Evolutionary conservation across 2,797 vertebrate species (phyloP).

Genomic region (Falco rusticolus): DNA sequence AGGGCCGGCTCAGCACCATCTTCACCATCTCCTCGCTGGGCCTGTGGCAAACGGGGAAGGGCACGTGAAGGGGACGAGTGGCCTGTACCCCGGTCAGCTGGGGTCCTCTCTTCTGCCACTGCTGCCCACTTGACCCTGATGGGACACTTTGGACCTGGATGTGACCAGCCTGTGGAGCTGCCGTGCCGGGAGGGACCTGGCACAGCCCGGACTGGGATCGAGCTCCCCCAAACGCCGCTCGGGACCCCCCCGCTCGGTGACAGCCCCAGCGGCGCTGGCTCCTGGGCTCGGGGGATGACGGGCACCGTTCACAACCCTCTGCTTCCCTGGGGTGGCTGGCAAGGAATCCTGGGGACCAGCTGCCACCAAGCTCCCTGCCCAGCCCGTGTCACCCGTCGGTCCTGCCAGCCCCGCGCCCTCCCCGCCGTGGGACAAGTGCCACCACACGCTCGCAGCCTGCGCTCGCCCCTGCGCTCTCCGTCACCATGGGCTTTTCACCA

Average conservation of each 20-base stretch:
- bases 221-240: not conserved
- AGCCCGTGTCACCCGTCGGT: not conserved
- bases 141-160: not conserved
- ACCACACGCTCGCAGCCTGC: not conserved
- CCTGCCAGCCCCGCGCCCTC: not conserved
- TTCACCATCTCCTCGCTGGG: conserved; percentile 98
- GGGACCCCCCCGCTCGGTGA: accelerated
- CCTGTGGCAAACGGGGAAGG: conserved; percentile 39
- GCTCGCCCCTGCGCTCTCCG: not conserved
- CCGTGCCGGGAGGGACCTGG: not conserved
- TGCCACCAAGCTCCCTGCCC: not conserved
- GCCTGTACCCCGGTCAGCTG: not conserved
- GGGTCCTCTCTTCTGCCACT: not conserved
- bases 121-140: not conserved
- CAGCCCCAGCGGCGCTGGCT: not conserved
- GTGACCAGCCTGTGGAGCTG: accelerated
- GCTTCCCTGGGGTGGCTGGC: not conserved
- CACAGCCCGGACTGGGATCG: not conserved
- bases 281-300: not conserved
- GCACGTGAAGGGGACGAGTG: accelerated
- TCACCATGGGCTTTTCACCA: not conserved
- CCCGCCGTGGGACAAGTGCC: not conserved
- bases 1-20: conserved; percentile 95
- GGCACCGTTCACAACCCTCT: not conserved
- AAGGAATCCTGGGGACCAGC: not conserved